Evolutionary conservation across 2,113 vertebrate species (phyloP).

Genomic region (Herpetotheres cachinnans): DNA sequence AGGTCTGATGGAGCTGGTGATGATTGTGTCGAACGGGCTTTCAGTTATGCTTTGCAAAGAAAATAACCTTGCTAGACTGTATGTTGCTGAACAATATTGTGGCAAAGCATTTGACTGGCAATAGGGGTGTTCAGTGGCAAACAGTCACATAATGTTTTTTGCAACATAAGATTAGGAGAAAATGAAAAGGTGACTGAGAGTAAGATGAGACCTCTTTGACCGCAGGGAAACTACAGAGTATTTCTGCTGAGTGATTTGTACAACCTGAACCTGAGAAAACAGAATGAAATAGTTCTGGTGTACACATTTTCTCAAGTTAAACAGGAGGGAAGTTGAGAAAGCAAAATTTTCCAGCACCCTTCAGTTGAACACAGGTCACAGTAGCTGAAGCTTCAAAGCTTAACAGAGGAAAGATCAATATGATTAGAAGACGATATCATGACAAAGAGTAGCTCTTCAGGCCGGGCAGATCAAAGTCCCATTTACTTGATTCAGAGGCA

Average conservation of each 20-base stretch:
- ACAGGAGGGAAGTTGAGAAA: not conserved
- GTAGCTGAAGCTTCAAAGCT: not conserved
- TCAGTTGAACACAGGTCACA: not conserved
- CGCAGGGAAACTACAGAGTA: not conserved
- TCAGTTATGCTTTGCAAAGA: not conserved
- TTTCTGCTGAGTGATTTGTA: not conserved
- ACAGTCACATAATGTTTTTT: not conserved
- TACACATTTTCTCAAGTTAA: not conserved
- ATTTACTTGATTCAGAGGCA: not conserved
- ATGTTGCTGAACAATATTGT: not conserved
- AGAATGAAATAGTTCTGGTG: not conserved
- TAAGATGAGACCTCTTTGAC: not conserved
- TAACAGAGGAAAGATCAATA: not conserved
- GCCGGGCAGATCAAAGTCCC: not conserved
- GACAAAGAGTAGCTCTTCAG: not conserved
- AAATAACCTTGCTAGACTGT: not conserved
- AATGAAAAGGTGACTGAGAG: not conserved
- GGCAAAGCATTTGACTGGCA: not conserved
- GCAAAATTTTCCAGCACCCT: not conserved
- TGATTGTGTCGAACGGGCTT: not conserved
- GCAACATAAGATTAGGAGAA: not conserved
- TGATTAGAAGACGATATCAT: not conserved
- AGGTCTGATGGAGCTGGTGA: not conserved
- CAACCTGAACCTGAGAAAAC: not conserved
- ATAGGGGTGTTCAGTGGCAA: not conserved